These are phyloP conservation scores for Ditylenchus weischeri DNA, from an alignment of 2,888 invertebrate species.

Conservation along the genomic window DNA sequence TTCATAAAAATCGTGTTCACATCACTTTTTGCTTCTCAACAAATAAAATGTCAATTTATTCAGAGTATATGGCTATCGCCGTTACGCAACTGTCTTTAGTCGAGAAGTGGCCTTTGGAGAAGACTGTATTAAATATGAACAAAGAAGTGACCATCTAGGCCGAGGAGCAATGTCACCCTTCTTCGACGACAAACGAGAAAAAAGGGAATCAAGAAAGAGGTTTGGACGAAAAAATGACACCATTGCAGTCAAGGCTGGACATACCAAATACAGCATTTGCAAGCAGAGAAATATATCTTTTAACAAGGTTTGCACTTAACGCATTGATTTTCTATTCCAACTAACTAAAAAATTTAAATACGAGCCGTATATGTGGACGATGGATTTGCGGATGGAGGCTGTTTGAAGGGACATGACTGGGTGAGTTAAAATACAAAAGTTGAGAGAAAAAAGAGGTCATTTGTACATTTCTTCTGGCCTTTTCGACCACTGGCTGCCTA, in stretches of 20 bases:
- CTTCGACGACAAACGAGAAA: slow-evolving; percentile 7
- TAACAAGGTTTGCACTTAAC: not conserved
- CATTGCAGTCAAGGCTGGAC: too few relatives aligned
- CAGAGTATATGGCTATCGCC: slow-evolving; percentile 42
- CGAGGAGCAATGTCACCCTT: not conserved
- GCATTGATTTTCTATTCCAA: not conserved
- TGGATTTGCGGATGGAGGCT: slow-evolving; percentile 38
- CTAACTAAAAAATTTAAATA: slow-evolving; percentile 34
- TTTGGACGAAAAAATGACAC: not conserved
- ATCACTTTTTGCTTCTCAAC: too few relatives aligned
- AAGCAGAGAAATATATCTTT: not conserved
- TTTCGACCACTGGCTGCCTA: too few relatives aligned
- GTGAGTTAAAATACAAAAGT: slow-evolving; percentile 31
- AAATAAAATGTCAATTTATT: not conserved
- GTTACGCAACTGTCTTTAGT: slow-evolving; percentile 34
- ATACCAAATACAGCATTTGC: not conserved
- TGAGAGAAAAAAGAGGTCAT: slow-evolving; percentile 44
- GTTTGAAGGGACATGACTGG: slow-evolving; percentile 53
- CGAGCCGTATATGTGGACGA: slow-evolving; percentile 47
- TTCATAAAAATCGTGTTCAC: too few relatives aligned
- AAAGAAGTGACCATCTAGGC: not conserved
- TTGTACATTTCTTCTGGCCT: too few relatives aligned
- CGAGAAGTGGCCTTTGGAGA: slow-evolving; percentile 49
- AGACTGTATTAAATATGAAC: slow-evolving; percentile 40
- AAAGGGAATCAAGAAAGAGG: slow-evolving; percentile 3